phyloP scores from a whole-genome alignment of 2,797 vertebrate genomes.

The Rhinogobio ventralis region DNA sequence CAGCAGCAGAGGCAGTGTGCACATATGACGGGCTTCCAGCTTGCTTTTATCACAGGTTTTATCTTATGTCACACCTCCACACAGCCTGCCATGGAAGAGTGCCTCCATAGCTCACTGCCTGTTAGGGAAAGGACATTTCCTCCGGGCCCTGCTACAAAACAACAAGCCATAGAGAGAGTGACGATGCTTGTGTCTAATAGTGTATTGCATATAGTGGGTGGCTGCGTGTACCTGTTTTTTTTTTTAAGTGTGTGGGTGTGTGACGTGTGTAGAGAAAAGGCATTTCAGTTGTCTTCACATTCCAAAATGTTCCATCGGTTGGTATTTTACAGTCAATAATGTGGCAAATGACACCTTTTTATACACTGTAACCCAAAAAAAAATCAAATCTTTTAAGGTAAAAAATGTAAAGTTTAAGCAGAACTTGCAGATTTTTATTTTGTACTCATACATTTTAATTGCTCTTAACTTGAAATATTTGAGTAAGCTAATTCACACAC shows the following conservation, averaged over 20 bases:
- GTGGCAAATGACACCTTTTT: slow-evolving; percentile 51
- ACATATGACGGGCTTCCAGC: slow-evolving; percentile 26
- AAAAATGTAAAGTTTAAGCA: too few relatives aligned
- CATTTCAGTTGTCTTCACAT: slow-evolving; percentile 63
- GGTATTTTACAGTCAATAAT: slow-evolving; percentile 59
- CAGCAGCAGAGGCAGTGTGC: background rate
- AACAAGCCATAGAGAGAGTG: slow-evolving; percentile 11
- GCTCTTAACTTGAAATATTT: too few relatives aligned
- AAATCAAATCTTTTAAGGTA: too few relatives aligned
- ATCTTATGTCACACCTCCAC: slow-evolving; percentile 54
- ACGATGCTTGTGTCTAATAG: slow-evolving; percentile 15
- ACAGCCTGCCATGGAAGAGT: slow-evolving; percentile 13
- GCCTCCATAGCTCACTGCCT: slow-evolving; percentile 18
- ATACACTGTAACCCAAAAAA: background rate
- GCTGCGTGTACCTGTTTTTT: background rate
- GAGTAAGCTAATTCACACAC: too few relatives aligned
- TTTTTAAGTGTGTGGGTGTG: background rate
- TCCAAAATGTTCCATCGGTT: slow-evolving; percentile 67
- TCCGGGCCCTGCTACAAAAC: slow-evolving; percentile 2
- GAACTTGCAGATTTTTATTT: too few relatives aligned
- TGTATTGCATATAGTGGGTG: slow-evolving; percentile 26
- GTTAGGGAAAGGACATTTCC: slow-evolving; percentile 26
- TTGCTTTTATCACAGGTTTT: slow-evolving; percentile 51
- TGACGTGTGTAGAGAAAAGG: background rate
- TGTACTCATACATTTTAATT: too few relatives aligned